Percentiles rank a stretch among this genome's conserved stretches.
Conservation (phyloP, 2,113 vertebrate species). For the Eurystomus gularis region DNA sequence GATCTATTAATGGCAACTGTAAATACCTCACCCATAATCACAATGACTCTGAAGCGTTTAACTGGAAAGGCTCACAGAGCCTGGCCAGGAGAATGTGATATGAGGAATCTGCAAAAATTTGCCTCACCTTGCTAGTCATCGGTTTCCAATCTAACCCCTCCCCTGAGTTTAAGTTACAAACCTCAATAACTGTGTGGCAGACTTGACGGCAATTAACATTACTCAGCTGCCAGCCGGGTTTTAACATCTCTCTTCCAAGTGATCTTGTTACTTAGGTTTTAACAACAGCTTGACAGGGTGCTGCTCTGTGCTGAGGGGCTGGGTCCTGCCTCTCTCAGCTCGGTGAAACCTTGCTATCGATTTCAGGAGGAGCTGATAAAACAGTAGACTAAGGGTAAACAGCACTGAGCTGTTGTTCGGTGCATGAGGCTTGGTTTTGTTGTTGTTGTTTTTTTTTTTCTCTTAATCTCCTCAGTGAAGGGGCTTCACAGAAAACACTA, state of each 20-base stretch:
- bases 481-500: neutral
- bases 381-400: neutral
- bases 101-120: neutral
- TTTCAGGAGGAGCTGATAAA: neutral
- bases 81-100: neutral
- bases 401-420: neutral
- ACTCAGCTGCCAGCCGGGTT: constrained; percentile 22
- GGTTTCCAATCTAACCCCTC: neutral
- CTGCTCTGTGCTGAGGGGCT: neutral
- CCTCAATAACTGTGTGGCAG: constrained; percentile 25
- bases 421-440: neutral
- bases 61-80: neutral
- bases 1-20: constrained; percentile 20
- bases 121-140: constrained; percentile 14
- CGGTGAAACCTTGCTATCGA: neutral
- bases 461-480: neutral
- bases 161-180: constrained; percentile 37
- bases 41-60: neutral
- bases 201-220: constrained; percentile 59
- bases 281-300: neutral
- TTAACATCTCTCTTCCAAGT: constrained; percentile 17
- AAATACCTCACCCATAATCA: constrained; percentile 32
- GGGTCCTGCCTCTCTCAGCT: neutral
- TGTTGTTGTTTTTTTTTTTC: neutral
- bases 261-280: neutral